Conservation (phyloP, 2,113 vertebrate genomes). For the Pycnonotus jocosus region DNA sequence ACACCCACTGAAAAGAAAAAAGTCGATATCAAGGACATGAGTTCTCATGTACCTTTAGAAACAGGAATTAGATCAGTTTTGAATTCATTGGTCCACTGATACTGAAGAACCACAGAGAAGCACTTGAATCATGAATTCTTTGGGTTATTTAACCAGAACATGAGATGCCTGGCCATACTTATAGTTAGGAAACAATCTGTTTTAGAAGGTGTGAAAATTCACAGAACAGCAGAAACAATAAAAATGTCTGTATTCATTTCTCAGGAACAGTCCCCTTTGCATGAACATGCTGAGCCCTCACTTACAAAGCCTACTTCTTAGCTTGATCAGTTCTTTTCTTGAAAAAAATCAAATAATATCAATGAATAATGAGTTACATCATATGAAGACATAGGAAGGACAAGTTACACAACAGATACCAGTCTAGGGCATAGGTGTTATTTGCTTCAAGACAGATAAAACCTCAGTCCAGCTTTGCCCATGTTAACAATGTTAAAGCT, state of each 20-base stretch:
- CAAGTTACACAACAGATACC: not conserved
- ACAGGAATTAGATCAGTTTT: not conserved
- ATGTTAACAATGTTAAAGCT: not conserved
- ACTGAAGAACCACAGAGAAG: not conserved
- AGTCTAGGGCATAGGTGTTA: not conserved
- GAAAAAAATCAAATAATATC: not conserved
- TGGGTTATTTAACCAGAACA: not conserved
- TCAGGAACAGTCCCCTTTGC: not conserved
- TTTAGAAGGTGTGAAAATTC: not conserved
- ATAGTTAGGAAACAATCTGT: not conserved
- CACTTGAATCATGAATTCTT: not conserved
- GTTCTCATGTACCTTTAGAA: not conserved
- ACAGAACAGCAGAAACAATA: not conserved
- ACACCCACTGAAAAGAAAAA: not conserved
- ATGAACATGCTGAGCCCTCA: not conserved
- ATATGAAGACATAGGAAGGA: not conserved
- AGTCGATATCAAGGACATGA: not conserved
- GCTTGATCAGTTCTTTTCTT: not conserved
- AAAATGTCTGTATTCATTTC: not conserved
- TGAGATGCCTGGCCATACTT: not conserved
- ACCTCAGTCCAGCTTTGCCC: not conserved
- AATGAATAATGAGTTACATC: not conserved
- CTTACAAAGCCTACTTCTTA: not conserved
- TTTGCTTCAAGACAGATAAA: not conserved
- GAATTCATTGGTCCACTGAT: not conserved